Evolutionary conservation across 2,797 vertebrate species (phyloP), one percentile per base, ranked within the genome.

Genomic region (Parotocinclus haroldoi): DNA sequence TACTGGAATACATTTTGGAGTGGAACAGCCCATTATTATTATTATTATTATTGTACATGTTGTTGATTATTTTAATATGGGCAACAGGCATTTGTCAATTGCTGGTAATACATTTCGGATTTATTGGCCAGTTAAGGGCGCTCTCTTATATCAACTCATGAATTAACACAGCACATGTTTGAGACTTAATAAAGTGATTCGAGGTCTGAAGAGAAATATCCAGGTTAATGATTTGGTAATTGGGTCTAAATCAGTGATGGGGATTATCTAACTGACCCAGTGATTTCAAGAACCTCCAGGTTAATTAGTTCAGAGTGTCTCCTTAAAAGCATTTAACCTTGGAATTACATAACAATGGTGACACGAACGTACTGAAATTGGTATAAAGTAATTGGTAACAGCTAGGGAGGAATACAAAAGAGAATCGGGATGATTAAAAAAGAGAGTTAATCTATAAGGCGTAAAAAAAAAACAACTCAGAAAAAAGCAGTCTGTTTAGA

Each of bases 151-250:
- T 49, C 19, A 16, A 16, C n/a, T 4, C 9, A 55, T 45, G 46
- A 58, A 58, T 63, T 39, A 51, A 54, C 13, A 39, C 18, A 53
- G 49, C 17, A 10, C 42, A 36, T 42, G 44, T 16, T 54, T 12
- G 13, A 1, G 11, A 10, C 27, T 36, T 19, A 64, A 58, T 58
- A 44, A 64, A 14, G 48, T 58, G 14, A 64, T 63, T 46, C 9
- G 4, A 3, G 38, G n/a, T 52, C 19, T 45, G 18, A 63, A 44
- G 19, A 45, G 46, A 49, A 71, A 58, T 64, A 46, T 45, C 39
- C 11, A 27, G 7, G 12, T 18, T 58, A 39, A 52, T 53, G 11
- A 64, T 17, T 12, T 9, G 11, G 9, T 57, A 70, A 70, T 44
- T 64, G 14, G 9, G 37, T 18, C 10, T n/a, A 36, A 63, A 63